These are phyloP conservation scores for Nemurella pictetii DNA, from an alignment of 2,888 invertebrate genomes.

Conservation along the genomic window DNA sequence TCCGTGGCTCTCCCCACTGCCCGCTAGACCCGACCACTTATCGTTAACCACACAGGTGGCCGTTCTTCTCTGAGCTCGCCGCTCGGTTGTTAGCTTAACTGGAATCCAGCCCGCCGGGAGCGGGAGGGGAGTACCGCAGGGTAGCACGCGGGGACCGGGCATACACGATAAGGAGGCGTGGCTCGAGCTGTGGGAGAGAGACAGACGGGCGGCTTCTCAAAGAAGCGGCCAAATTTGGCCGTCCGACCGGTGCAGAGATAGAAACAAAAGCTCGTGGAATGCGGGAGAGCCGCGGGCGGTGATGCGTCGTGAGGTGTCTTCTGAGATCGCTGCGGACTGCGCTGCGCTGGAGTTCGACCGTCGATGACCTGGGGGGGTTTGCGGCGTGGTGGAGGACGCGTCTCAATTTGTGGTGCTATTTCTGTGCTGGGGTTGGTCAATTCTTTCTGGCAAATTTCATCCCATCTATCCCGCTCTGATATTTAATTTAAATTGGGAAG, in stretches of 20 bases:
- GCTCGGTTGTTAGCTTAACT: background rate
- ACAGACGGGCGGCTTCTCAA: background rate
- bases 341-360: too few species aligned
- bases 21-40: background rate
- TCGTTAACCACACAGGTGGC: background rate
- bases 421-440: too few species aligned
- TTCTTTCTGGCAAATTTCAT: too few species aligned
- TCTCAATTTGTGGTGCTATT: too few species aligned
- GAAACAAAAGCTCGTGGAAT: background rate
- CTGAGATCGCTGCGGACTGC: too few species aligned
- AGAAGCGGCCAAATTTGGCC: background rate
- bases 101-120: too few species aligned
- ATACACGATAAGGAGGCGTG: background rate
- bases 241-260: background rate
- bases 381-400: too few species aligned
- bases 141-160: background rate
- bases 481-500: too few species aligned
- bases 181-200: background rate
- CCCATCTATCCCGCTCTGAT: too few species aligned
- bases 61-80: too few species aligned
- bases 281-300: background rate
- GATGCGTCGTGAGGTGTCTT: too few species aligned
- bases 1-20: background rate
- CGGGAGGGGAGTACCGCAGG: background rate
- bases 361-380: too few species aligned